Conservation (phyloP, 2,113 vertebrate genomes). For the Pedetes capensis region DNA sequence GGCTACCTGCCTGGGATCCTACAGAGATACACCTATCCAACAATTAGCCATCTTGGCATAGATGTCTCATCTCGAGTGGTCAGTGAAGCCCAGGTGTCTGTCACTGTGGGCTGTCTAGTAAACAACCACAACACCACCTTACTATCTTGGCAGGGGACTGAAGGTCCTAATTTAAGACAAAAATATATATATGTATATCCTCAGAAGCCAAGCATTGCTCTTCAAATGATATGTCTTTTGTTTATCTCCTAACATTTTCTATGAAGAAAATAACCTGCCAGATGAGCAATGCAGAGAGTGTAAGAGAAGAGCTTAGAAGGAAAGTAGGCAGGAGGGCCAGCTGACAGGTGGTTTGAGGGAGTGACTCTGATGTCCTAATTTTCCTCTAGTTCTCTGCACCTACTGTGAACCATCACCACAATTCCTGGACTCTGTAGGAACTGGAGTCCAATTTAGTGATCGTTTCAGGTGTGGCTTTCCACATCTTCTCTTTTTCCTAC, state of each 20-base stretch:
- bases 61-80: neutral
- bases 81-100: neutral
- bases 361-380: neutral
- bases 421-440: neutral
- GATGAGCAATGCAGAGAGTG: accelerated
- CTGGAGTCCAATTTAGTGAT: too few relatives aligned
- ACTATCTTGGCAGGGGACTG: too few relatives aligned
- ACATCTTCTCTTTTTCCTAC: neutral
- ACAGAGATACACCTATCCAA: neutral
- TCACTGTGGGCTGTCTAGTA: neutral
- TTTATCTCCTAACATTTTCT: neutral
- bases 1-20: too few relatives aligned
- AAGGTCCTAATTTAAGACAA: neutral
- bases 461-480: neutral
- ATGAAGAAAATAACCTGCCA: neutral
- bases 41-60: neutral
- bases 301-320: neutral
- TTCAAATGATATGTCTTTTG: neutral
- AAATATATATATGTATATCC: neutral
- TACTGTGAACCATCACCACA: accelerated
- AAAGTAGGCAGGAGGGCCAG: neutral
- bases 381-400: neutral
- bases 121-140: neutral
- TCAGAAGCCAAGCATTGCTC: neutral
- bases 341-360: too few relatives aligned